Percentiles rank a stretch among this genome's conserved stretches.
Conservation (phyloP, 2,113 vertebrate genomes). For the Elaphurus davidianus region DNA sequence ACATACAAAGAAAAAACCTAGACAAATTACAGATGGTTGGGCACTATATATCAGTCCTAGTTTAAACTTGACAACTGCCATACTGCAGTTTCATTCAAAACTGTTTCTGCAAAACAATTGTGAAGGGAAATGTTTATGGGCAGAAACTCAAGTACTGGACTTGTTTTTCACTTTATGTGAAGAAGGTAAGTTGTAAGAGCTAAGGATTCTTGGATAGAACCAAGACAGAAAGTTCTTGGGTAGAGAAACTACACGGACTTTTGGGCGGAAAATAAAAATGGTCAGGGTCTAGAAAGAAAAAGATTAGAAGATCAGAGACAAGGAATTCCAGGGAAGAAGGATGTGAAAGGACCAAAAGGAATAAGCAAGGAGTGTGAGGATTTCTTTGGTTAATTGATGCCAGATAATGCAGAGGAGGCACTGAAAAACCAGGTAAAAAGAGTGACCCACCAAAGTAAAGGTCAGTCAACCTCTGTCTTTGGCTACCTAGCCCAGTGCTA, state of each 20-base stretch:
- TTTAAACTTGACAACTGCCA: not conserved
- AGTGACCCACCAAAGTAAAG: not conserved
- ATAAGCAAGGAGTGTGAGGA: not conserved
- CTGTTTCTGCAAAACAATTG: not conserved
- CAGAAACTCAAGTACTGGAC: not conserved
- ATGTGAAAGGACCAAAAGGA: not conserved
- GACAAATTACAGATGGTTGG: not conserved
- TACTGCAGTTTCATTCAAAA: not conserved
- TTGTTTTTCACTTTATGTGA: not conserved
- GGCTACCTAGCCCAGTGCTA: not conserved
- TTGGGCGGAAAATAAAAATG: not conserved
- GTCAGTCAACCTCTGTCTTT: not conserved
- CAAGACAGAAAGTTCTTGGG: not conserved
- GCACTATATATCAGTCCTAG: not conserved
- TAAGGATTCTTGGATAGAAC: not conserved
- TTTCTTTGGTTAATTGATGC: not conserved
- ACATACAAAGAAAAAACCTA: not conserved
- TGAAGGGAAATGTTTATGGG: not conserved
- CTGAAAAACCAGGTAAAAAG: not conserved
- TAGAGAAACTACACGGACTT: not conserved
- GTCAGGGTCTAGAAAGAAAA: not conserved
- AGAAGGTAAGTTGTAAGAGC: not conserved
- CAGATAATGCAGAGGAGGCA: not conserved
- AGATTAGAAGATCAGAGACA: not conserved
- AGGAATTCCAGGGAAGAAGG: not conserved